phyloP scores from a whole-genome alignment of 2,797 vertebrate genomes.

The Megalops cyprinoides region DNA sequence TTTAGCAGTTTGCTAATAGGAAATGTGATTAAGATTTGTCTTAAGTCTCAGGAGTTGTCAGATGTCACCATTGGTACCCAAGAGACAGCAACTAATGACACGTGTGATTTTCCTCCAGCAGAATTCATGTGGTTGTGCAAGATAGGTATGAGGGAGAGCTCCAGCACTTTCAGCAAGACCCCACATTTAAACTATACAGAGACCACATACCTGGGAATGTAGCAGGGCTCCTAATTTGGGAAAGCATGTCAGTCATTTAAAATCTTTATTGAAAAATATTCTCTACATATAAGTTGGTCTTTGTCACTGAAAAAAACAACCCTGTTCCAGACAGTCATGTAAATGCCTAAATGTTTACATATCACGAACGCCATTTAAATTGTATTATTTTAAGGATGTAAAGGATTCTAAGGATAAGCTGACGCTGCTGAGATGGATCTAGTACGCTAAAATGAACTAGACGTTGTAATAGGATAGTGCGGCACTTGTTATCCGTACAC shows the following conservation, averaged over 20 bases:
- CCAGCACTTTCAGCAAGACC: background rate
- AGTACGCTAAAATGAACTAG: background rate
- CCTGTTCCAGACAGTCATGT: no score
- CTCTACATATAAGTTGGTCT: background rate
- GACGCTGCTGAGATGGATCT: background rate
- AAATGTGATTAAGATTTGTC: background rate
- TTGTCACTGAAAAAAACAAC: no score
- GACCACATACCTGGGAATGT: background rate
- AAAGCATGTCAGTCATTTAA: background rate
- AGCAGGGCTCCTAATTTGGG: background rate
- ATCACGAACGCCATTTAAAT: no score
- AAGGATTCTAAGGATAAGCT: no score
- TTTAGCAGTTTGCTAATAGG: background rate
- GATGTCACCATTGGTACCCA: background rate
- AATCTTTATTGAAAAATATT: background rate
- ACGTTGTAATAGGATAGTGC: background rate
- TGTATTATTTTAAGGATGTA: background rate
- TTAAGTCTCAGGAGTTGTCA: background rate
- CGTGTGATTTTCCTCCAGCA: background rate
- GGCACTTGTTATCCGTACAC: no score
- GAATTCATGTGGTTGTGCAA: background rate
- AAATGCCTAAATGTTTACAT: no score
- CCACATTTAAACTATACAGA: background rate
- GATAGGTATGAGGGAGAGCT: background rate
- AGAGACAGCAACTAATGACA: background rate